Base-by-base conservation (phyloP, 2,113 vertebrate genomes). In the Stigmatopora nigra region DNA sequence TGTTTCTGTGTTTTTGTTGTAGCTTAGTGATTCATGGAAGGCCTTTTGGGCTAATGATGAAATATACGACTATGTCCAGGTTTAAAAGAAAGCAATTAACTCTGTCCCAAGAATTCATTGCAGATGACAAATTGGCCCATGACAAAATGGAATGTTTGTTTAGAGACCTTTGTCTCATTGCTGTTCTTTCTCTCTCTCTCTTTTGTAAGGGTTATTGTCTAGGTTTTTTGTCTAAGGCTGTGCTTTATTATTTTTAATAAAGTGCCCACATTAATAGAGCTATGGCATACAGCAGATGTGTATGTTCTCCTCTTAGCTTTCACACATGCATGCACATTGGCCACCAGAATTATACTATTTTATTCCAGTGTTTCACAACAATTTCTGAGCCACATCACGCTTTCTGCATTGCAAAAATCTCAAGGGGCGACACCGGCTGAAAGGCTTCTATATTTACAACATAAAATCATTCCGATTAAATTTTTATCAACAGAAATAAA, bases 221-320 rank as follows among this genome's bases (percentile, higher is more conserved):
- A 86, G 70, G 81, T 77, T 78, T 83, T 83, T 71, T 73, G 65
- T 61, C 65, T 69, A 57, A 72, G 67, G 70, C 78, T 65, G 49
- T 61, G 61, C 76, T 77, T 84, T 85, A 79, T 83, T 84, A 76
- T 89, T 88, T 31, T 87, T 81, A 88, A 87, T 84, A 87, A 82
- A 84, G 81, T 77, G 68, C 77, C 59, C 38, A 53, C 69, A 79
- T 84, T 69, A 81, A 67, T 70, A 20, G 64, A 70, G 72, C 72
- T 77, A 59, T 52, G 80, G 63, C 75, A 76, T 79, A 47, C 83
- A 64, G 68, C 75, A 77, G 78, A 82, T 75, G 68, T 63, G 52
- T 75, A 76, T 72, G 57, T 63, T 67, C 63, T 70, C 55, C 36
- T 63, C 44, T 41, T 59, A 53, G 62, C 53, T 65, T 45, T 64